Conservation (phyloP, 2,888 invertebrate genomes). For the Hemaris fuciformis region DNA sequence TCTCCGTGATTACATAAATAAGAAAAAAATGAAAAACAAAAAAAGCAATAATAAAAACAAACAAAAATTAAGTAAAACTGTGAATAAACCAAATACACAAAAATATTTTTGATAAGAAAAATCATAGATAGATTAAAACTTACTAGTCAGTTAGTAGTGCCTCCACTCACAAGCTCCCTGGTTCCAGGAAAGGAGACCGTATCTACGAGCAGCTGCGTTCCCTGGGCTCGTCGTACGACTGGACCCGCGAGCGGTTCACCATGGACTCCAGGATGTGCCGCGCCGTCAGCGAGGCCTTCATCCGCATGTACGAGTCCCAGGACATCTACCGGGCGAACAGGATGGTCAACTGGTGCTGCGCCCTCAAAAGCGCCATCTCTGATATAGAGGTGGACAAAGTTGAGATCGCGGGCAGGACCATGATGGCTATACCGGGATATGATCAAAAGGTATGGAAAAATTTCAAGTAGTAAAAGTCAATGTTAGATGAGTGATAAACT, state of each 20-base stretch:
- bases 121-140: no score
- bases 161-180: not conserved
- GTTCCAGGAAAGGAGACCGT: slow-evolving; percentile 86
- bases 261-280: slow-evolving; percentile 95
- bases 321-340: slow-evolving; percentile 95
- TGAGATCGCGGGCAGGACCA: slow-evolving; percentile 92
- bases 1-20: no score
- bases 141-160: no score
- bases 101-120: no score
- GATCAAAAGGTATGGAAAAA: slow-evolving; percentile 85
- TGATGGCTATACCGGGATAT: slow-evolving; percentile 95
- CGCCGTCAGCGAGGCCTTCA: slow-evolving; percentile 97
- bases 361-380: slow-evolving; percentile 97
- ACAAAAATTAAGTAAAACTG: no score
- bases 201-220: slow-evolving; percentile 92
- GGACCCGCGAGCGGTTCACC: slow-evolving; percentile 96
- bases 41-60: no score
- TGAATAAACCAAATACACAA: no score
- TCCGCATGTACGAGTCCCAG: slow-evolving; percentile 92
- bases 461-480: no score
- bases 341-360: slow-evolving; percentile 99
- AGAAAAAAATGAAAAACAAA: no score
- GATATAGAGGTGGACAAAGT: slow-evolving; percentile 99
- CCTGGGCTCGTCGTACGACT: slow-evolving; percentile 96
- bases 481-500: no score